phyloP scores from a whole-genome alignment of 2,797 vertebrate species.

The Melanotaenia pygmaea region DNA sequence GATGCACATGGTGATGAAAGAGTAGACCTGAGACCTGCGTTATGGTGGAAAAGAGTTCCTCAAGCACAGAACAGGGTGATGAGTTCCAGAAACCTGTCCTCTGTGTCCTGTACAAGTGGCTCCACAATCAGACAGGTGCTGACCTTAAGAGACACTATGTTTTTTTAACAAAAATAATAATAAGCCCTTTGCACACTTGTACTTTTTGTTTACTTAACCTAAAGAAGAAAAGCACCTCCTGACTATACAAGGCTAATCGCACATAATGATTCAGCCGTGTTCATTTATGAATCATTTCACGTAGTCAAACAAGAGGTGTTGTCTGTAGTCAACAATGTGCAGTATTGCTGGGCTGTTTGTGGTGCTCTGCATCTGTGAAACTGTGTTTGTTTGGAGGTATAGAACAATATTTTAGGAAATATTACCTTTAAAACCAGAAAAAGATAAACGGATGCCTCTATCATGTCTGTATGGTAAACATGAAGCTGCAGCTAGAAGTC shows the following conservation, averaged over 20 bases:
- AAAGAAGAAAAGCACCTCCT: constrained; percentile 46
- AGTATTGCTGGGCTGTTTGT: constrained; percentile 21
- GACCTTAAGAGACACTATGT: constrained; percentile 61
- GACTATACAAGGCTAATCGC: constrained; percentile 8
- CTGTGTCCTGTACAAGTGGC: constrained; percentile 60
- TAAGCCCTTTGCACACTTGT: constrained; percentile 62
- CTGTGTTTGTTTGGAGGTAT: constrained; percentile 32
- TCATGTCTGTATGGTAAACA: neutral
- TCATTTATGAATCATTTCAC: constrained; percentile 13
- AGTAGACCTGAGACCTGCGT: constrained; percentile 41
- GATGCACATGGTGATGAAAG: constrained; percentile 66
- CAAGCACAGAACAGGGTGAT: constrained; percentile 65
- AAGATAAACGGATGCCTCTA: neutral
- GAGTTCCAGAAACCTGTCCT: constrained; percentile 66
- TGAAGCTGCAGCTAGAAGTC: neutral
- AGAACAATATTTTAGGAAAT: constrained; percentile 12
- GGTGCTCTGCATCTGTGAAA: constrained; percentile 47
- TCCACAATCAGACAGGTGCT: constrained; percentile 65
- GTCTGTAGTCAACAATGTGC: constrained; percentile 6
- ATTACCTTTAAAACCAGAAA: neutral
- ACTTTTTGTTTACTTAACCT: constrained; percentile 48
- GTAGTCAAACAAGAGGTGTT: constrained; percentile 20
- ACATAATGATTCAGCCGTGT: constrained; percentile 5
- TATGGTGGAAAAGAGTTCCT: constrained; percentile 54
- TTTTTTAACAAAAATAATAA: neutral